Percentiles rank a stretch among this genome's conserved stretches.
These are phyloP conservation scores for Orchestes rusci DNA, from an alignment of 2,888 invertebrate genomes.

Conservation along the genomic window DNA sequence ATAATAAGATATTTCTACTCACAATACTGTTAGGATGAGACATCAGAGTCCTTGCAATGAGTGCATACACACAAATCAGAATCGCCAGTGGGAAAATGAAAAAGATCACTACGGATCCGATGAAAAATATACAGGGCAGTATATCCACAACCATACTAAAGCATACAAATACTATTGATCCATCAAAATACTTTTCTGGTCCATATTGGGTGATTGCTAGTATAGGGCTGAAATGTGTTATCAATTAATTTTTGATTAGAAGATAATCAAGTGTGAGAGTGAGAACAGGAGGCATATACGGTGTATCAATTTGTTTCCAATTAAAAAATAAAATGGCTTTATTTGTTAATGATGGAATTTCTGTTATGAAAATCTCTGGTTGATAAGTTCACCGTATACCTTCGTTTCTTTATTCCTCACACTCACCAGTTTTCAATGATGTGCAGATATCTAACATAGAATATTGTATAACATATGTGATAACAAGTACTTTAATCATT, in stretches of 20 bases:
- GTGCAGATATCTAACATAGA: too few relatives aligned
- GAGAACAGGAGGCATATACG: too few relatives aligned
- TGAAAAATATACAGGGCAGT: conserved; percentile 75
- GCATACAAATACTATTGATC: conserved; percentile 67
- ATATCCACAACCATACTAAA: conserved; percentile 70
- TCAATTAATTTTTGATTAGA: conserved; percentile 1
- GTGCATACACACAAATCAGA: conserved; percentile 72
- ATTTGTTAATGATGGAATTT: too few relatives aligned
- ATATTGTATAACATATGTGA: too few relatives aligned
- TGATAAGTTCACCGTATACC: too few relatives aligned
- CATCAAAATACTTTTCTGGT: conserved; percentile 64
- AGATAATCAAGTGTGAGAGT: neutral
- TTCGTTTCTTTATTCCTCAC: too few relatives aligned
- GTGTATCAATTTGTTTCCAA: too few relatives aligned
- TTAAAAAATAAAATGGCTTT: too few relatives aligned
- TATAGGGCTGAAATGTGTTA: conserved; percentile 63
- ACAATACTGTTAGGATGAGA: conserved; percentile 47
- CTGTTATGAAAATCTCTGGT: too few relatives aligned
- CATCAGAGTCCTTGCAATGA: conserved; percentile 81
- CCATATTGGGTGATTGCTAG: conserved; percentile 72
- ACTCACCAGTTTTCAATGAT: too few relatives aligned
- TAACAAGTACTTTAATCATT: too few relatives aligned
- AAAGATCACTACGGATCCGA: conserved; percentile 73
- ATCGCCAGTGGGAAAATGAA: conserved; percentile 78
- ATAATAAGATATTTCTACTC: too few relatives aligned